Evolutionary conservation across 2,888 invertebrate species (phyloP), one percentile per base, ranked within the genome.

Genomic region (Leucophenga montana): DNA sequence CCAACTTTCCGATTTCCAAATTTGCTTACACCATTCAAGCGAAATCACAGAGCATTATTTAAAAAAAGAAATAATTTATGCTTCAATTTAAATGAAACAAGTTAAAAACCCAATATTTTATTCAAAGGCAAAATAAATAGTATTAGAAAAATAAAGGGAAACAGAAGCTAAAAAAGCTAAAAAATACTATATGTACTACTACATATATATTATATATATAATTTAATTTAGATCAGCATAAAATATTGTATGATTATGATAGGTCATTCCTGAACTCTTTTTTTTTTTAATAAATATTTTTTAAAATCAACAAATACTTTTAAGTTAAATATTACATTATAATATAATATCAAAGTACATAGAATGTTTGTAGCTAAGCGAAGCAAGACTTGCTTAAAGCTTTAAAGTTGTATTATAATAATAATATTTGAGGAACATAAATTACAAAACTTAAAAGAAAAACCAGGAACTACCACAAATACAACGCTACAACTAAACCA

Each of bases 401-500:
- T 8, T 39, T 5, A 39, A 11, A 39, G 39, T 39, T 39, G 39
- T 39, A 39, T 1, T 5, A 39, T 1, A 39, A 39, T 39, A 39
- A 5, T 1, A 5, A 39, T 11, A 5, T 1, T 11, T 11, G 1
- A 39, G 8, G 4, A 33, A 33, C 3, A 33, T 5, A n/a, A 39
- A 18, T 31, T 72, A 66, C 69, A 48, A 50, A 76, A 71, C 75
- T 73, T 14, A 61, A n/a, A 33, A 33, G 13, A 20, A 14, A 20
- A 22, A 31, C 33, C 33, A 31, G 27, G 16, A 53, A 16, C 39
- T 11, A 39, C 39, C 39, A 39, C 39, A 39, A 39, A 39, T 8
- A 39, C 39, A 82, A 69, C 83, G 83, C 83, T 81, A 84, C 84
- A 80, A 81, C 78, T 84, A 81, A 69, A 72, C 1, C 33, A 33